phyloP scores from a whole-genome alignment of 2,888 invertebrate species.

The Melieria picta region DNA sequence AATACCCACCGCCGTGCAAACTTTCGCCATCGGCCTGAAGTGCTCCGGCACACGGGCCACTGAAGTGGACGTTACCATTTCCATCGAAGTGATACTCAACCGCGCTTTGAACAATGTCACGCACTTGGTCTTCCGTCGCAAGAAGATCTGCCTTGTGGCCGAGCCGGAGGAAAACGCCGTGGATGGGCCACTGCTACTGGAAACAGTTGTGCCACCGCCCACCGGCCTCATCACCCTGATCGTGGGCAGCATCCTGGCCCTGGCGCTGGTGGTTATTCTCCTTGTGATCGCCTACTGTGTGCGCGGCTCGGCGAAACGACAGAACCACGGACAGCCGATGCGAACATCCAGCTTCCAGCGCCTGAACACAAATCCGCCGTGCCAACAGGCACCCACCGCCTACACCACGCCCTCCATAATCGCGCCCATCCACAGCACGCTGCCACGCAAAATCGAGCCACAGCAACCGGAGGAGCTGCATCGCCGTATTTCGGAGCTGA shows the following conservation, averaged over 20 bases:
- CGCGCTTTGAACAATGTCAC: conserved; percentile 75
- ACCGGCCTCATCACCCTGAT: conserved; percentile 63
- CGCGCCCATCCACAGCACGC: conserved; percentile 59
- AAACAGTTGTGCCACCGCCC: conserved; percentile 61
- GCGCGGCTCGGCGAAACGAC: conserved; percentile 62
- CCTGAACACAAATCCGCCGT: conserved; percentile 61
- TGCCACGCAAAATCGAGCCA: conserved; percentile 60
- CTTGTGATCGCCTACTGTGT: conserved; percentile 64
- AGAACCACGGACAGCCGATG: conserved; percentile 64
- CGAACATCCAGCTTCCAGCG: conserved; percentile 66
- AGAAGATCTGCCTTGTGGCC: conserved; percentile 79
- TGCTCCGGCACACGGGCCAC: conserved; percentile 84
- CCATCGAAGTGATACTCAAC: conserved; percentile 83
- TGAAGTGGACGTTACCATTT: conserved; percentile 85
- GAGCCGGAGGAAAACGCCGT: conserved; percentile 57
- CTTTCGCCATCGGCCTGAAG: conserved; percentile 82
- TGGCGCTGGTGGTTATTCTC: conserved; percentile 60
- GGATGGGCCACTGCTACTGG: conserved; percentile 60
- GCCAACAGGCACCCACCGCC: conserved; percentile 55
- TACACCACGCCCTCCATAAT: conserved; percentile 58
- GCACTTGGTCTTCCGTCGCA: conserved; percentile 80
- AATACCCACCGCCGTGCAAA: conserved; percentile 82
- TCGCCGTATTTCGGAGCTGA: conserved; percentile 66
- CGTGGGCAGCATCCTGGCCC: conserved; percentile 62
- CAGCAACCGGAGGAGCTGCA: conserved; percentile 64